Conservation (phyloP, 2,113 vertebrate genomes). For the Pelecanoides urinatrix region DNA sequence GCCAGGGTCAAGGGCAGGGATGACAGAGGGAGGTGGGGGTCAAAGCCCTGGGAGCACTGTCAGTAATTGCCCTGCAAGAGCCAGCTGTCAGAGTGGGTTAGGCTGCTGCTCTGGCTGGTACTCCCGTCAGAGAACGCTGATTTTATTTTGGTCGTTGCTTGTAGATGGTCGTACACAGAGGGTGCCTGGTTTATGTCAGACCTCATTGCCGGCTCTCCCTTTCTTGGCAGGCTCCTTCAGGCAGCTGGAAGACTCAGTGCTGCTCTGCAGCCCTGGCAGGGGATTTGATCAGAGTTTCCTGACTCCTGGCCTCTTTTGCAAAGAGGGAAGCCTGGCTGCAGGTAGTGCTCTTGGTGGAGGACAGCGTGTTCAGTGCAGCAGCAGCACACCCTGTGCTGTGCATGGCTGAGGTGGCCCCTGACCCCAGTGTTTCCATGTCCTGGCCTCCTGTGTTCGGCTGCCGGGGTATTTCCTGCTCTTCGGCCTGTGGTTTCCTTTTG, state of each 20-base stretch:
- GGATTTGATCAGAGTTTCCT: rapidly evolving
- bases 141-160: not conserved
- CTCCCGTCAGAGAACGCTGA: not conserved
- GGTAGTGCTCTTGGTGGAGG: not conserved
- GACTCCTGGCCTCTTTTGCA: not conserved
- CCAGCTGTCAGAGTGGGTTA: not conserved
- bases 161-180: not conserved
- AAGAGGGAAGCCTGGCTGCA: not conserved
- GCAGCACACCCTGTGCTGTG: not conserved
- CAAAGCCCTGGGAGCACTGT: not conserved
- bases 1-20: not conserved
- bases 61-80: not conserved
- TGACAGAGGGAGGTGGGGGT: no score
- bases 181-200: not conserved
- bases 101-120: not conserved
- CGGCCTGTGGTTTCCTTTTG: not conserved
- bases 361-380: rapidly evolving
- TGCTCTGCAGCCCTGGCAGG: not conserved
- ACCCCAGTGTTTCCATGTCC: rapidly evolving
- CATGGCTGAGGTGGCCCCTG: not conserved
- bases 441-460: not conserved
- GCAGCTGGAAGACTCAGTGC: not conserved
- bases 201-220: not conserved
- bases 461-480: not conserved
- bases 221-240: not conserved